Conservation (phyloP, 1,140 invertebrate species). For the Eumeta japonica region DNA sequence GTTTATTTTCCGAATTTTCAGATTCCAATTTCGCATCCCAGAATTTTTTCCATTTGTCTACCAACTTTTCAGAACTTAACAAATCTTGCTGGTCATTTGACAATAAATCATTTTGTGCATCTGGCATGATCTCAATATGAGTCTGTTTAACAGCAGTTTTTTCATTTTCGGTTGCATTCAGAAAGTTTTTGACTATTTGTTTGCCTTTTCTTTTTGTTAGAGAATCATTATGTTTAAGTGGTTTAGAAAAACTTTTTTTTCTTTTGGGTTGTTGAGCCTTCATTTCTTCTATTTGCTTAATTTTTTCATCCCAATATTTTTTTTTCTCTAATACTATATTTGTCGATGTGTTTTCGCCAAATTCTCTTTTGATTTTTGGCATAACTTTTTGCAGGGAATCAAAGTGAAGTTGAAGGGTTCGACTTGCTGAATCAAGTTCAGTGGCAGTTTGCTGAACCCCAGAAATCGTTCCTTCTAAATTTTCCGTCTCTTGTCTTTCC, state of each 20-base stretch:
- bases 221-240: constrained; percentile 45
- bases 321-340: constrained; percentile 54
- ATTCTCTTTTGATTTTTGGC: constrained; percentile 20
- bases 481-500: constrained; percentile 38
- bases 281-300: constrained; percentile 42
- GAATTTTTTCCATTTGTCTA: constrained; percentile 46
- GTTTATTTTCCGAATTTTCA: constrained; percentile 20
- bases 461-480: constrained; percentile 50
- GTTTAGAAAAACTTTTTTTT: constrained; percentile 30
- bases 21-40: constrained; percentile 39
- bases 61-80: constrained; percentile 24
- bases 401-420: constrained; percentile 44
- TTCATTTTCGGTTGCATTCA: constrained; percentile 25
- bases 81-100: too few species aligned
- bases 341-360: constrained; percentile 26
- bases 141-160: constrained; percentile 19
- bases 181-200: constrained; percentile 45
- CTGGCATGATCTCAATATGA: too few species aligned
- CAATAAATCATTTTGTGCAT: too few species aligned
- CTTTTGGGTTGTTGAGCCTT: constrained; percentile 26
- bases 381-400: not conserved
- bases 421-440: constrained; percentile 57
- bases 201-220: constrained; percentile 46
- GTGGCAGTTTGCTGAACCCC: constrained; percentile 52
- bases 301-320: constrained; percentile 55